Percentiles rank a stretch among this genome's conserved stretches.
phyloP scores from a whole-genome alignment of 2,888 invertebrate species.

The Metacarcinus magister region DNA sequence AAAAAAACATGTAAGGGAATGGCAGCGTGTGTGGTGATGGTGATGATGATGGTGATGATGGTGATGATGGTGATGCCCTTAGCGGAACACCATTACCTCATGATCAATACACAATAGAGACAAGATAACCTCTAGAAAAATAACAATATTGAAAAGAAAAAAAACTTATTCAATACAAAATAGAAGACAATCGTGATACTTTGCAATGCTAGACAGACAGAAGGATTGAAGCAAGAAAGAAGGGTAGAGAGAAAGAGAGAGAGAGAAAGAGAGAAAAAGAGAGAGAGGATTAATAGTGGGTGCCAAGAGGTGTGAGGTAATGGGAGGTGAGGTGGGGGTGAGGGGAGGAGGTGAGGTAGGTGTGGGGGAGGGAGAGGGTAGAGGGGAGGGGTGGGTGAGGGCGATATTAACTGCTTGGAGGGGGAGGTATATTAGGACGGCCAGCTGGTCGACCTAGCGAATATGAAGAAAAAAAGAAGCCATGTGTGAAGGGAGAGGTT shows the following conservation, averaged over 20 bases:
- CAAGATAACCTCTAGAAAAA: not conserved
- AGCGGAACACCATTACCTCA: not conserved
- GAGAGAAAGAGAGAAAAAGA: not conserved
- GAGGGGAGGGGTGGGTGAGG: not conserved
- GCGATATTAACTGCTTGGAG: slow-evolving; percentile 57
- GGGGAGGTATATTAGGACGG: slow-evolving; percentile 62
- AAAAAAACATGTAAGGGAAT: not conserved
- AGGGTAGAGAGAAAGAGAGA: not conserved
- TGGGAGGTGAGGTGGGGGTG: slow-evolving; percentile 20
- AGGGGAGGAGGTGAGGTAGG: not conserved
- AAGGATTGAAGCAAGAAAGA: not conserved
- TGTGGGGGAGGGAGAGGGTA: not conserved
- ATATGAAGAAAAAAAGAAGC: slow-evolving; percentile 69
- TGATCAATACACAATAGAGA: not conserved
- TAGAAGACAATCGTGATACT: not conserved
- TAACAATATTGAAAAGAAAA: not conserved
- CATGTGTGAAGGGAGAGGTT: slow-evolving; percentile 63
- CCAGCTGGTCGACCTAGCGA: slow-evolving; percentile 56
- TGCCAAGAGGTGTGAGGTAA: slow-evolving; percentile 22
- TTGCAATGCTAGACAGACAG: not conserved
- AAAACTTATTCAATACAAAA: not conserved
- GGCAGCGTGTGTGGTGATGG: not conserved
- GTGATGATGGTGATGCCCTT: not conserved
- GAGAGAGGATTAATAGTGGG: slow-evolving; percentile 35
- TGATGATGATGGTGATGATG: slow-evolving; percentile 30